phyloP scores from a whole-genome alignment of 2,797 vertebrate genomes.

The Tokudaia muenninki region DNA sequence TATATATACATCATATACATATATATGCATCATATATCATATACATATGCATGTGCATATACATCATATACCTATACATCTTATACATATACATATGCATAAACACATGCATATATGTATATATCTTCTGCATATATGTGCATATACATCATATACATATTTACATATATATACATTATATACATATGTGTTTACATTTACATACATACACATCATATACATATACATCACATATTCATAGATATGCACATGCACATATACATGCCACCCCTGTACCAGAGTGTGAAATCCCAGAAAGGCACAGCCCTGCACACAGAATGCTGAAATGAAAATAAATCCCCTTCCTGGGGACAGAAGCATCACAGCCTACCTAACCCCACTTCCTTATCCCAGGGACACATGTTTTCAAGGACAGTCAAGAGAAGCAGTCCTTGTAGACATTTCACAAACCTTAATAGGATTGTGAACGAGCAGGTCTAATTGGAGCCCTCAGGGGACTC shows the following conservation, averaged over 20 bases:
- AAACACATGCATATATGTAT: too few relatives aligned
- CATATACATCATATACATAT: too few relatives aligned
- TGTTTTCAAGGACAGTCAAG: neutral
- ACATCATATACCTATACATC: too few relatives aligned
- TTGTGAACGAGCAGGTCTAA: neutral
- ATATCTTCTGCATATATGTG: too few relatives aligned
- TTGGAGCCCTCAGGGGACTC: neutral
- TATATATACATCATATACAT: too few relatives aligned
- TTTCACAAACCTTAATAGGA: too few relatives aligned
- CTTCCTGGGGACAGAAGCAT: neutral
- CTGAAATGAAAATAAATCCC: neutral
- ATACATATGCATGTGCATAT: too few relatives aligned
- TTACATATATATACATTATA: too few relatives aligned
- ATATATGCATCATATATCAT: too few relatives aligned
- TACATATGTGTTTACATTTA: neutral
- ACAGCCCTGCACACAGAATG: neutral
- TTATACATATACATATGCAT: too few relatives aligned
- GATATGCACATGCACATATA: neutral
- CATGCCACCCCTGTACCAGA: neutral
- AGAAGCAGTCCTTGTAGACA: neutral
- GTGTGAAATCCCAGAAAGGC: neutral
- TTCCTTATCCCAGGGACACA: neutral
- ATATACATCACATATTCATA: neutral
- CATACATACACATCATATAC: neutral
- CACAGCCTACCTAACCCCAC: neutral